phyloP scores from a whole-genome alignment of 2,888 invertebrate genomes.

The Eubasilissa splendida region DNA sequence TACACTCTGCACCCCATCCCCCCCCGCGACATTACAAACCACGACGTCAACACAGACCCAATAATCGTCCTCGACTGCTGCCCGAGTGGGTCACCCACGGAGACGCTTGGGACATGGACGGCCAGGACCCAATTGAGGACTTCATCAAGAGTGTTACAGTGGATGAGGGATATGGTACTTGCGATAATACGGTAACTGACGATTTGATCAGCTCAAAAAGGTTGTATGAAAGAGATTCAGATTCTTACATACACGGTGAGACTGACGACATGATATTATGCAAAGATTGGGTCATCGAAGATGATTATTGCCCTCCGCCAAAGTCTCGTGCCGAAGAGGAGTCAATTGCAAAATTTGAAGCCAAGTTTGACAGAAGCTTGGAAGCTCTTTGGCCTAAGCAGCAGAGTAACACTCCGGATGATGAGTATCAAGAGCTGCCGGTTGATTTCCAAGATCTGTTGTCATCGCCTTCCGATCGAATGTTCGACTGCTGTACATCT shows the following conservation, averaged over 20 bases:
- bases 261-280: constrained; percentile 64
- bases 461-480: constrained; percentile 72
- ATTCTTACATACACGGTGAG: constrained; percentile 62
- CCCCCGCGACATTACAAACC: constrained; percentile 33
- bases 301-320: constrained; percentile 63
- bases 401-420: constrained; percentile 69
- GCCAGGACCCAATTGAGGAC: constrained; percentile 70
- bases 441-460: constrained; percentile 75
- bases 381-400: constrained; percentile 79
- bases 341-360: constrained; percentile 75
- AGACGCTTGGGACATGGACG: constrained; percentile 71
- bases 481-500: constrained; percentile 64
- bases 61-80: constrained; percentile 59
- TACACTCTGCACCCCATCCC: constrained; percentile 35
- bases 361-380: constrained; percentile 79
- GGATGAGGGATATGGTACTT: constrained; percentile 72
- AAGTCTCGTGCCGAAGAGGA: constrained; percentile 69
- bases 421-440: constrained; percentile 76
- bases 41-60: constrained; percentile 18
- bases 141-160: constrained; percentile 69
- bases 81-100: constrained; percentile 74
- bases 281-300: constrained; percentile 65
- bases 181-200: constrained; percentile 66
- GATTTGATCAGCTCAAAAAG: constrained; percentile 64
- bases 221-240: constrained; percentile 53